phyloP scores from a whole-genome alignment of 2,888 invertebrate genomes.

The Epirrita christyi region DNA sequence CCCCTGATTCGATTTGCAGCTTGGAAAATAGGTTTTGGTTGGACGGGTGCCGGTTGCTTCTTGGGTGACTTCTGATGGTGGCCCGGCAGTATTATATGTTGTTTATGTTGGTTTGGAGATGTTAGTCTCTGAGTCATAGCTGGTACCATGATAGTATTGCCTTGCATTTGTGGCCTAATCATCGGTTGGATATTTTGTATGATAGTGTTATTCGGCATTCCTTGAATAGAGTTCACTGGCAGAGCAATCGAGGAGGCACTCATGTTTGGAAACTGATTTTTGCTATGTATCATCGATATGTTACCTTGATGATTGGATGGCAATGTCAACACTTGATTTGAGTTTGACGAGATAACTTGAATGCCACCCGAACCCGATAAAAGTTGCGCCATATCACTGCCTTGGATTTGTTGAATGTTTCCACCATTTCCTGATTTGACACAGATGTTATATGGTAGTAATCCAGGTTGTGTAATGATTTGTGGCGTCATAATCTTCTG shows the following conservation, averaged over 20 bases:
- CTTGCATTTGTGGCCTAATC: constrained; percentile 78
- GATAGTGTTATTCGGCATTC: constrained; percentile 75
- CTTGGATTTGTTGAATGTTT: constrained; percentile 77
- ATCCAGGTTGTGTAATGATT: constrained; percentile 74
- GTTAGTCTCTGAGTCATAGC: constrained; percentile 76
- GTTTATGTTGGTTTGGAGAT: constrained; percentile 78
- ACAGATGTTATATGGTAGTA: constrained; percentile 79
- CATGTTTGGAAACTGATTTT: constrained; percentile 80
- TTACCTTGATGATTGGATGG: constrained; percentile 73
- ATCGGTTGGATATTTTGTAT: constrained; percentile 82
- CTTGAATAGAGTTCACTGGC: constrained; percentile 79
- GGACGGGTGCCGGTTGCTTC: constrained; percentile 74
- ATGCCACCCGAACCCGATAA: constrained; percentile 76
- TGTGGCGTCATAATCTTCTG: constrained; percentile 77
- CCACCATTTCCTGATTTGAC: constrained; percentile 75
- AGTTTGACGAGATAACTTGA: constrained; percentile 82
- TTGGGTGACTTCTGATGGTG: constrained; percentile 78
- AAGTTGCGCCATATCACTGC: constrained; percentile 75
- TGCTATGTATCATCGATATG: constrained; percentile 73
- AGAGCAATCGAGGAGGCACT: constrained; percentile 79
- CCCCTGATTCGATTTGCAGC: constrained; percentile 72
- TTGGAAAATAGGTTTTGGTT: constrained; percentile 80
- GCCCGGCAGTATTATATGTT: constrained; percentile 74
- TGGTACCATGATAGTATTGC: constrained; percentile 77
- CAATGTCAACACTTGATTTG: constrained; percentile 78